A percentile compares a stretch with the other conserved stretches of the same genome.
phyloP scores from a whole-genome alignment of 2,888 invertebrate genomes.

The Brenthis ino region DNA sequence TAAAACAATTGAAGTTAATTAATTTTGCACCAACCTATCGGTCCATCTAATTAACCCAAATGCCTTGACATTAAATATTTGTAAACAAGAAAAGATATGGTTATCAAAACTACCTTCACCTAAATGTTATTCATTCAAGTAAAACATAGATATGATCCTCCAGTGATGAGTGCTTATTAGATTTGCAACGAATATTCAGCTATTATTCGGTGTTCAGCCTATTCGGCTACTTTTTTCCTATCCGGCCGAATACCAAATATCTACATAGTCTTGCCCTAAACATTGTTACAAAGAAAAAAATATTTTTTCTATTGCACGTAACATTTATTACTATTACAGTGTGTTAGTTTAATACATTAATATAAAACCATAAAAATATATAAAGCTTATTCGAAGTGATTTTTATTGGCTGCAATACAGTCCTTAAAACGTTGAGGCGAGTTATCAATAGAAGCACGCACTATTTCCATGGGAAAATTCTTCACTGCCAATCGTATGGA shows the following conservation, averaged over 20 bases:
- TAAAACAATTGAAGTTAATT: background rate
- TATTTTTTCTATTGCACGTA: no score
- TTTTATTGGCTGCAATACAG: background rate
- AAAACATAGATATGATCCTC: no score
- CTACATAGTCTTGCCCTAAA: no score
- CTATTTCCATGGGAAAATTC: slow-evolving; percentile 1
- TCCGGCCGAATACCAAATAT: no score
- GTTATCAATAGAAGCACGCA: background rate
- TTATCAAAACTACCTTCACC: slow-evolving; percentile 3
- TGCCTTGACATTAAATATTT: slow-evolving; percentile 15
- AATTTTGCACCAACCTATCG: slow-evolving; percentile 5
- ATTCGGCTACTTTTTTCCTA: no score
- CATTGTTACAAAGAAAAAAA: no score
- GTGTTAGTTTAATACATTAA: background rate
- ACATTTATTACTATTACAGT: no score
- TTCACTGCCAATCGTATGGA: slow-evolving; percentile 1
- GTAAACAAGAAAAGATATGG: slow-evolving; percentile 5
- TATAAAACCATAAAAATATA: background rate
- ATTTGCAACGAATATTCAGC: no score
- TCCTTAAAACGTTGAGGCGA: background rate
- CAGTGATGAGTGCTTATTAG: no score
- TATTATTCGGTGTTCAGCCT: no score
- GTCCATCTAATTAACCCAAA: slow-evolving; percentile 8
- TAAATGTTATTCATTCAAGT: background rate
- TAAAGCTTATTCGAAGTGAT: background rate